phyloP scores from a whole-genome alignment of 2,113 vertebrate species.

The Epinephelus fuscoguttatus region DNA sequence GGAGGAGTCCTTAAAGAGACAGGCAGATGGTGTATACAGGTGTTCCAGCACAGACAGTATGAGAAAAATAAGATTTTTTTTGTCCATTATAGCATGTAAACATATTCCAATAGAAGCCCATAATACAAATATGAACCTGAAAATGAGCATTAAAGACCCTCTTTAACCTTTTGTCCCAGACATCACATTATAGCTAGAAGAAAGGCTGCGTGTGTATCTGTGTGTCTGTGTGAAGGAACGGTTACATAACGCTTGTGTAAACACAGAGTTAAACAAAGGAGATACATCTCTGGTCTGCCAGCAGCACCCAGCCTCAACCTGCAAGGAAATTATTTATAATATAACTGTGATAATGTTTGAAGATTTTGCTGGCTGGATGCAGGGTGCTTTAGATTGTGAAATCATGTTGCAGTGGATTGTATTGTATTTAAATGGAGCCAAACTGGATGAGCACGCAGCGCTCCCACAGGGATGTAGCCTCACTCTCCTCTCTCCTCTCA shows the following conservation, averaged over 20 bases:
- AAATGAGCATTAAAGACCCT: too few species aligned
- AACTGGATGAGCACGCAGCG: slow-evolving; percentile 1
- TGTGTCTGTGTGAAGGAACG: slow-evolving; percentile 34
- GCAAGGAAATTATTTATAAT: slow-evolving; percentile 8
- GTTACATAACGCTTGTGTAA: slow-evolving; percentile 62
- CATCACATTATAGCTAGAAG: slow-evolving; percentile 9
- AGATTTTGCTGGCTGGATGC: background rate
- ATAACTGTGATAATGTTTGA: background rate
- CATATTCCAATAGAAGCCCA: too few species aligned
- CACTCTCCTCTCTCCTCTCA: slow-evolving; percentile 30
- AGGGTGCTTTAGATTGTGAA: background rate
- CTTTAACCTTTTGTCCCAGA: background rate
- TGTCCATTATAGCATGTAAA: too few species aligned
- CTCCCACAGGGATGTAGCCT: slow-evolving; percentile 48
- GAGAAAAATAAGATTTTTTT: too few species aligned
- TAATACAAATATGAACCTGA: too few species aligned
- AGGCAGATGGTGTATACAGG: too few species aligned
- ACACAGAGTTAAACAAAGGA: slow-evolving; percentile 43
- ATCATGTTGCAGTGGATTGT: slow-evolving; percentile 8
- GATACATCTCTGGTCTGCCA: slow-evolving; percentile 17
- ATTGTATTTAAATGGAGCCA: slow-evolving; percentile 24
- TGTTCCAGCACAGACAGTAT: too few species aligned
- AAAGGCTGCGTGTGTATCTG: background rate
- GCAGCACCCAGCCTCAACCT: slow-evolving; percentile 1
- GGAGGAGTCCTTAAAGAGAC: too few species aligned